Base-by-base conservation (phyloP, 2,888 invertebrate genomes). In the Nephrotoma guestfalica region DNA sequence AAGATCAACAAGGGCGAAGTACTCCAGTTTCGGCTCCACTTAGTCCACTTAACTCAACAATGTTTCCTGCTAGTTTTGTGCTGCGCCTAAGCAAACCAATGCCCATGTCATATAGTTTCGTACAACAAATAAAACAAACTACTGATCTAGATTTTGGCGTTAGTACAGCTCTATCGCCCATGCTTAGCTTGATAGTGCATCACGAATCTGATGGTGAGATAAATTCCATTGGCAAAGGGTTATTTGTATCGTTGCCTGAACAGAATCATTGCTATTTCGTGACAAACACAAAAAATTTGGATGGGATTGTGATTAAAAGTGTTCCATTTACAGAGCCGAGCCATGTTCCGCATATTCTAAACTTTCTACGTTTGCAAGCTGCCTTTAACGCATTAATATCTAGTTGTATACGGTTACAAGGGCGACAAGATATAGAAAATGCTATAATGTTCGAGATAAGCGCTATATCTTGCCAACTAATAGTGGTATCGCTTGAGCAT, bases 201-300 rank as follows among this genome's bases (percentile, higher is more conserved):
- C 95, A 95, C 88, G 93, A 95, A 0, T 96, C 97, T 87, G 94
- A 95, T 88, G 96, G 95, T 87, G 94, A 95, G 88, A 93, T 95
- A 89, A 94, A 95, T 89, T 95, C 94, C 89, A 94, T 94, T 86
- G 94, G 95, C 89, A 96, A 95, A 90, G 97, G 97, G 87, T 92
- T 98, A 15, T 97, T 96, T 93, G 97, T 98, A 90, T 96, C 95
- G 87, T 92, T 99, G 85, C 97, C 98, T 0, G 98, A 98, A 90
- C 98, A 98, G 90, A 95, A 95, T 87, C 98, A 99, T 90, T 97
- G 97, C 90, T 99, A 98, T 91, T 97, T 97, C 91, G 94, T 98
- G 92, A 97, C 97, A 41, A 96, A 97, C 90, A 95, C 95, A 88
- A 94, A 94, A 88, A 94, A 93, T 42, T 92, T 96, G 91, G 94